These are phyloP conservation scores for Orthosia gothica DNA, from an alignment of 2,888 invertebrate genomes.

Conservation along the genomic window DNA sequence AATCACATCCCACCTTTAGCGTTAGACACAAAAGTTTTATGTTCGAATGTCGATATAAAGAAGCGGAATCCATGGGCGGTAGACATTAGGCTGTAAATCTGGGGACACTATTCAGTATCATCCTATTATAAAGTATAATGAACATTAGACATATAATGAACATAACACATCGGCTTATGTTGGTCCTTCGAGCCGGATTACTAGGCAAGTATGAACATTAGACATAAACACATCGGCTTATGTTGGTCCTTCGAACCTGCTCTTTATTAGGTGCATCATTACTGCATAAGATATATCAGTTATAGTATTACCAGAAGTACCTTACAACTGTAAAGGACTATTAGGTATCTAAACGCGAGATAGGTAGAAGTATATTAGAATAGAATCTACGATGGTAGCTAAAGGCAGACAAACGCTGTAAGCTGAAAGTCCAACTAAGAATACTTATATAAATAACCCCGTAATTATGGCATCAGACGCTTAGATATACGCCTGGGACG, in stretches of 20 bases:
- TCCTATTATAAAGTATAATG: constrained; percentile 16
- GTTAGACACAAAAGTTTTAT: constrained; percentile 13
- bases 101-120: constrained; percentile 7
- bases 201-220: neutral
- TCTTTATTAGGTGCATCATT: too few species aligned
- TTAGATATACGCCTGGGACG: neutral
- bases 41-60: constrained; percentile 10
- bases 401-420: neutral
- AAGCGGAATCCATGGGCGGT: neutral
- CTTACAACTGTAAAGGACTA: too few species aligned
- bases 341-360: too few species aligned
- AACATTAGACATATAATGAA: constrained; percentile 25
- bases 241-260: neutral
- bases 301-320: too few species aligned
- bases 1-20: constrained; percentile 3
- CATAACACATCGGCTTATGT: constrained; percentile 13
- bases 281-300: too few species aligned
- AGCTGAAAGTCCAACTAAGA: neutral
- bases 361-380: neutral
- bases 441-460: neutral
- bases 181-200: neutral
- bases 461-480: neutral
- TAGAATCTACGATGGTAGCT: constrained; percentile 21
- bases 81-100: neutral
- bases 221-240: constrained; percentile 24